These are phyloP conservation scores for Vimba vimba DNA, from an alignment of 2,113 vertebrate species.

Conservation along the genomic window DNA sequence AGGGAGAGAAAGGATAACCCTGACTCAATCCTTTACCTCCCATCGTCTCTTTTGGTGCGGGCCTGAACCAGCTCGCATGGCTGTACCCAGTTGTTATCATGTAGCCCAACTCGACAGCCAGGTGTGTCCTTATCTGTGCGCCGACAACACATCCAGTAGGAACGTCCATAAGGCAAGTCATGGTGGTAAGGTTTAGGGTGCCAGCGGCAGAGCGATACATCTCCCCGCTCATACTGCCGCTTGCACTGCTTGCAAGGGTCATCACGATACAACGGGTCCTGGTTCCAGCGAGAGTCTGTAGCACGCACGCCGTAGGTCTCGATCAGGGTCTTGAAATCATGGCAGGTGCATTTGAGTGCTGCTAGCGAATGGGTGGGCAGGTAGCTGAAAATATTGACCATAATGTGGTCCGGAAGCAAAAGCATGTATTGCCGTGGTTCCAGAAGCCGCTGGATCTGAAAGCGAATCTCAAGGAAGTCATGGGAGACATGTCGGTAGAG, in stretches of 20 bases:
- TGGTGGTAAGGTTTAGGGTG: slow-evolving; percentile 99
- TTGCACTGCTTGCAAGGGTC: slow-evolving; percentile 98
- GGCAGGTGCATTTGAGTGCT: slow-evolving; percentile 93
- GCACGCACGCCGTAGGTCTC: slow-evolving; percentile 89
- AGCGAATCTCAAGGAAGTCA: slow-evolving; percentile 95
- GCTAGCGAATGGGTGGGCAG: slow-evolving; percentile 88
- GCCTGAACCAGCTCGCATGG: slow-evolving; percentile 77
- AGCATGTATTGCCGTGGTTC: slow-evolving; percentile 95
- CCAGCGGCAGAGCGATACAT: slow-evolving; percentile 96
- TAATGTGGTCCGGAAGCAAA: slow-evolving; percentile 91
- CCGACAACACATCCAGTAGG: slow-evolving; percentile 99
- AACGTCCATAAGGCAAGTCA: slow-evolving; percentile 96
- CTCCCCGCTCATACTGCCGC: slow-evolving; percentile 87
- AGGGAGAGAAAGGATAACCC: slow-evolving; percentile 44
- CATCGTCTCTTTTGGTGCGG: slow-evolving; percentile 81
- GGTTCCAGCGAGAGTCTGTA: slow-evolving; percentile 91
- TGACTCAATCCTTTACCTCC: slow-evolving; percentile 78
- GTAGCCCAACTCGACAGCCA: slow-evolving; percentile 89
- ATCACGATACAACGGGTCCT: slow-evolving; percentile 90
- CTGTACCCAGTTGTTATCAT: slow-evolving; percentile 97
- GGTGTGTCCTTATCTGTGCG: slow-evolving; percentile 87
- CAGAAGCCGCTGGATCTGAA: slow-evolving; percentile 93
- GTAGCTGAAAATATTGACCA: slow-evolving; percentile 93
- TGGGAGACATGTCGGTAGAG: slow-evolving; percentile 95
- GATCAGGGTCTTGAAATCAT: slow-evolving; percentile 90